A percentile compares a stretch with the other conserved stretches of the same genome.
These are phyloP conservation scores for Pseudoatta argentina DNA, from an alignment of 1,140 invertebrate genomes.

Conservation along the genomic window DNA sequence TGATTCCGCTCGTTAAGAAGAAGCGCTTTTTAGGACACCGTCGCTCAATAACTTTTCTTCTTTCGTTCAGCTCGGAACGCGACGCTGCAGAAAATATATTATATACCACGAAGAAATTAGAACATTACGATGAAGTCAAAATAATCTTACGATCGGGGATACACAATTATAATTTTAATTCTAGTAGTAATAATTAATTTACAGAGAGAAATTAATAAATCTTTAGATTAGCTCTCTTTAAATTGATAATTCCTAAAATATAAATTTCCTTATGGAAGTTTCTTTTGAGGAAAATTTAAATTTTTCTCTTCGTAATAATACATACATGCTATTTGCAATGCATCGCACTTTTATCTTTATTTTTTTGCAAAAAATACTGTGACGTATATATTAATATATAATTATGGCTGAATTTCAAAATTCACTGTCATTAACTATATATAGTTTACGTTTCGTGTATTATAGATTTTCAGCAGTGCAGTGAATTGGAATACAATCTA, in stretches of 20 bases:
- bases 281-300: not conserved
- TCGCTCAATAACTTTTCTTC: conserved; percentile 22
- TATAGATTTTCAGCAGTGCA: no score
- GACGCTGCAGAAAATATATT: conserved; percentile 9
- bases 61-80: not conserved
- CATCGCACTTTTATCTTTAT: not conserved
- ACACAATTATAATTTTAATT: not conserved
- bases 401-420: not conserved
- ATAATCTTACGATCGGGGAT: not conserved
- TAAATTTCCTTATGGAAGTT: not conserved
- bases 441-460: no score
- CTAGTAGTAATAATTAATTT: not conserved
- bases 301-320: not conserved
- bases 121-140: not conserved
- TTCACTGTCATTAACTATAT: no score
- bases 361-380: not conserved
- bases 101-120: not conserved
- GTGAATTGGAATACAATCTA: no score
- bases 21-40: conserved; percentile 51
- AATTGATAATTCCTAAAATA: not conserved
- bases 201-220: not conserved
- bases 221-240: not conserved
- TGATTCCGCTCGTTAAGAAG: conserved; percentile 48
- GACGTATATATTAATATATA: not conserved
- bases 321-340: not conserved